Conservation (phyloP, 35 echinoderm and acorn worm species). For the Diadema setosum region DNA sequence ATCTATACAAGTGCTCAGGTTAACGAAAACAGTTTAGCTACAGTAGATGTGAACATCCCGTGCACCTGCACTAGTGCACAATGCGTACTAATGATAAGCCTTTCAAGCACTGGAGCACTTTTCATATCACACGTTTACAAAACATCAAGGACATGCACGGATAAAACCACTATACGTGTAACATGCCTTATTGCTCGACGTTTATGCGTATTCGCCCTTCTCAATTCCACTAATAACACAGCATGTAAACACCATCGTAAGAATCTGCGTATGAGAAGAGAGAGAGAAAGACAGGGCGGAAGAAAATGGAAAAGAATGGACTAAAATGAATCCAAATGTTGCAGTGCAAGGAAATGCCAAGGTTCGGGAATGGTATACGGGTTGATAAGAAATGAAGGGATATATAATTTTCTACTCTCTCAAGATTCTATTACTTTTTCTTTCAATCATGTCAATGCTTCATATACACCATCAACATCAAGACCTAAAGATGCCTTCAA, state of each 20-base stretch:
- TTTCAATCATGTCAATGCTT: too few species aligned
- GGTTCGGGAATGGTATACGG: too few species aligned
- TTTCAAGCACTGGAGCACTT: too few species aligned
- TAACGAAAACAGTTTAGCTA: background rate
- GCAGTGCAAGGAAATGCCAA: too few species aligned
- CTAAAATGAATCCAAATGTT: too few species aligned
- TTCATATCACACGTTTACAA: background rate
- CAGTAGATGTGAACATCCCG: background rate
- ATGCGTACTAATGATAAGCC: background rate
- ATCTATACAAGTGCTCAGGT: background rate
- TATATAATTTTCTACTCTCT: too few species aligned
- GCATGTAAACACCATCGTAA: constrained; percentile 27
- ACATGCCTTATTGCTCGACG: background rate
- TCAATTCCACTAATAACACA: constrained; percentile 41
- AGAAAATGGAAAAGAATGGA: background rate
- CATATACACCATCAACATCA: too few species aligned
- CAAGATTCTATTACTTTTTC: too few species aligned
- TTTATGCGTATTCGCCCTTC: constrained; percentile 20
- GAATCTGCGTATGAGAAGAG: background rate
- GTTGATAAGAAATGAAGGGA: too few species aligned
- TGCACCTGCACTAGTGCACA: background rate
- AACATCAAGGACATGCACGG: background rate
- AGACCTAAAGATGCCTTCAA: too few species aligned
- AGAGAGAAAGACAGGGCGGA: background rate
- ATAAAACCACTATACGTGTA: background rate